Percentiles rank a stretch among this genome's conserved stretches.
Conservation (phyloP, 1,140 invertebrate genomes). For the Teleogryllus occipitalis region DNA sequence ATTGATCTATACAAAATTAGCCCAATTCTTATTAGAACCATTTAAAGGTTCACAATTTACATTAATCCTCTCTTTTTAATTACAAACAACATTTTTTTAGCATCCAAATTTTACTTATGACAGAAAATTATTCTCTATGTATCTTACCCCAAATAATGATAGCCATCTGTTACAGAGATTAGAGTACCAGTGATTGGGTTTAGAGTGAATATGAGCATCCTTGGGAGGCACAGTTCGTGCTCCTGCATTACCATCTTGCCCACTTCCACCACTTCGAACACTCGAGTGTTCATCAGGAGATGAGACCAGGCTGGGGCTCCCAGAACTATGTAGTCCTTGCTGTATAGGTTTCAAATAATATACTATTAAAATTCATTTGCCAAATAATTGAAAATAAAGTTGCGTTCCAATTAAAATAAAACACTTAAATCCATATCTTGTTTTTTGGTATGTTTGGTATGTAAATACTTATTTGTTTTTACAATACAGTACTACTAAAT, state of each 20-base stretch:
- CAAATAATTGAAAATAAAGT: too few relatives aligned
- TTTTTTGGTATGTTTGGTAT: too few relatives aligned
- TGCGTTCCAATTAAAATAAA: too few relatives aligned
- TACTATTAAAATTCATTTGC: too few relatives aligned
- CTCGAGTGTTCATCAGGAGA: slow-evolving; percentile 32
- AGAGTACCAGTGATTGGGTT: slow-evolving; percentile 90
- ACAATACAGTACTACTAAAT: too few relatives aligned
- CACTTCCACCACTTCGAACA: slow-evolving; percentile 21
- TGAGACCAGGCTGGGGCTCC: slow-evolving; percentile 29
- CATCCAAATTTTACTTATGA: background rate
- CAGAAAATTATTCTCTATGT: background rate
- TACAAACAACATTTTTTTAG: background rate
- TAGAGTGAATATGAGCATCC: slow-evolving; percentile 64
- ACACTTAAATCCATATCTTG: too few relatives aligned
- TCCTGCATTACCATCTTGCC: too few relatives aligned
- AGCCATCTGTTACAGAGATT: slow-evolving; percentile 88
- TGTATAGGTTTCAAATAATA: too few relatives aligned
- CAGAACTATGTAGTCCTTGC: slow-evolving; percentile 17
- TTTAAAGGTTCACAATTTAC: background rate
- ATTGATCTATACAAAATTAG: too few relatives aligned
- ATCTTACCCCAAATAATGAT: slow-evolving; percentile 75
- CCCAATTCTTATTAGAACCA: too few relatives aligned
- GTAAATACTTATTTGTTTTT: too few relatives aligned
- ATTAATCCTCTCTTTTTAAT: background rate
- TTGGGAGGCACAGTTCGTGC: background rate